Conservation (phyloP, 2,113 vertebrate species). For the Platanista minor region DNA sequence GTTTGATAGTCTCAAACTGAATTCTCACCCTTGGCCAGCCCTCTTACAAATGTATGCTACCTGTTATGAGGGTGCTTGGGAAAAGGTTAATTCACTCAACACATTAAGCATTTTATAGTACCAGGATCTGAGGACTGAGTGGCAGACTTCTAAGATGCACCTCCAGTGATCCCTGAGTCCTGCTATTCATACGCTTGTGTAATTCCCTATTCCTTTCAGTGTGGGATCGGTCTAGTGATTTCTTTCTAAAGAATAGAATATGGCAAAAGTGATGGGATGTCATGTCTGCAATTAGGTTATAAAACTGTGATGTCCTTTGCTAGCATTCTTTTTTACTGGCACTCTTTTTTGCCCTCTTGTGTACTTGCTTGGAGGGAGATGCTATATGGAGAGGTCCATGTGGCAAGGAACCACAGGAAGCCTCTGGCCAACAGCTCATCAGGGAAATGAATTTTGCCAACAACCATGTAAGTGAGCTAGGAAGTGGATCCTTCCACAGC, state of each 20-base stretch:
- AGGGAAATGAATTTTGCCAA: background rate
- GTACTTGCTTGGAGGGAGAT: background rate
- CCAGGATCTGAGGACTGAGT: background rate
- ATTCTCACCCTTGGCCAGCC: background rate
- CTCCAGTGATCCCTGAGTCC: background rate
- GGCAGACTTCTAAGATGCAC: background rate
- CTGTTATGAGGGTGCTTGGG: background rate
- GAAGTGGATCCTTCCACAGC: background rate
- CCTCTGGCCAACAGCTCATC: background rate
- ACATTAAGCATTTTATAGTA: background rate
- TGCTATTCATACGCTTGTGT: background rate
- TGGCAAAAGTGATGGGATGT: background rate
- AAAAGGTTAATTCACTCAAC: background rate
- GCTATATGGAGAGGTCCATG: background rate
- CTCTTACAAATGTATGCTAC: background rate
- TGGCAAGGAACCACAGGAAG: background rate
- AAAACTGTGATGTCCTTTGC: background rate
- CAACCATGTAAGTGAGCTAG: background rate
- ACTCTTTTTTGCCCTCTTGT: background rate
- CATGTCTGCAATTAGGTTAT: background rate
- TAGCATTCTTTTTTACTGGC: background rate
- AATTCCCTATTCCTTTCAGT: background rate
- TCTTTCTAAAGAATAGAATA: background rate
- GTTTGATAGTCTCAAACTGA: background rate
- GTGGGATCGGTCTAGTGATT: background rate